Evolutionary conservation across 2,888 invertebrate genomes (phyloP).

Genomic region (Drosophila cyrtoloma): DNA sequence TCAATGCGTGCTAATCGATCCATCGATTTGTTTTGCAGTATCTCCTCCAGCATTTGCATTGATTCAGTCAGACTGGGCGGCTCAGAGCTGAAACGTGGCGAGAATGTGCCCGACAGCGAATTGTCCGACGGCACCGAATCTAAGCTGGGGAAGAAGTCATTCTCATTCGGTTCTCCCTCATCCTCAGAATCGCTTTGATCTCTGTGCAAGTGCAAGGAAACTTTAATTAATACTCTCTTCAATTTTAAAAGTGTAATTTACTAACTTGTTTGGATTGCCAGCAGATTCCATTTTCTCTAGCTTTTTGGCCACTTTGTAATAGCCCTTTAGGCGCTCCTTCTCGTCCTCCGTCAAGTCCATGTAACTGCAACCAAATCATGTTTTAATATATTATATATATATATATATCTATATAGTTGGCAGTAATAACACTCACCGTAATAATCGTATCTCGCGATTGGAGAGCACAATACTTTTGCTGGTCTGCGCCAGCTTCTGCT

Average conservation of each 20-base stretch:
- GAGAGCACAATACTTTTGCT: constrained; percentile 95
- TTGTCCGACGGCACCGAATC: constrained; percentile 93
- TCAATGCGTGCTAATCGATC: constrained; percentile 94
- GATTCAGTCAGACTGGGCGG: constrained; percentile 94
- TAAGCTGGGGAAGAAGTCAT: constrained; percentile 90
- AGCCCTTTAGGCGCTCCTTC: constrained; percentile 95
- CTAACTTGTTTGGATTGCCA: constrained; percentile 88
- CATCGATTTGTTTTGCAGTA: constrained; percentile 92
- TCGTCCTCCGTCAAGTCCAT: constrained; percentile 96
- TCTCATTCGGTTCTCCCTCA: constrained; percentile 90
- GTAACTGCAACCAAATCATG: constrained; percentile 87
- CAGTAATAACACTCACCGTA: constrained; percentile 86
- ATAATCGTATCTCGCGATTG: constrained; percentile 94
- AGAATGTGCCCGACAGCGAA: constrained; percentile 88
- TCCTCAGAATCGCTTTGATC: constrained; percentile 91
- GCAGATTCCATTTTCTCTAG: constrained; percentile 94
- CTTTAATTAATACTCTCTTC: not conserved
- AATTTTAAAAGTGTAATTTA: not conserved
- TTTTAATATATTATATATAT: not conserved
- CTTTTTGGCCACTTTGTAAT: constrained; percentile 96
- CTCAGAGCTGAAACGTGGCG: constrained; percentile 90
- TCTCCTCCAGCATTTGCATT: constrained; percentile 95
- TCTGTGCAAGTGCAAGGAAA: constrained; percentile 84
- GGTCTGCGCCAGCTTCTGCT: constrained; percentile 92
- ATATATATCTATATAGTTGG: not conserved